Evolutionary conservation across 1,140 invertebrate species (phyloP).

Genomic region (Orchesella cincta): DNA sequence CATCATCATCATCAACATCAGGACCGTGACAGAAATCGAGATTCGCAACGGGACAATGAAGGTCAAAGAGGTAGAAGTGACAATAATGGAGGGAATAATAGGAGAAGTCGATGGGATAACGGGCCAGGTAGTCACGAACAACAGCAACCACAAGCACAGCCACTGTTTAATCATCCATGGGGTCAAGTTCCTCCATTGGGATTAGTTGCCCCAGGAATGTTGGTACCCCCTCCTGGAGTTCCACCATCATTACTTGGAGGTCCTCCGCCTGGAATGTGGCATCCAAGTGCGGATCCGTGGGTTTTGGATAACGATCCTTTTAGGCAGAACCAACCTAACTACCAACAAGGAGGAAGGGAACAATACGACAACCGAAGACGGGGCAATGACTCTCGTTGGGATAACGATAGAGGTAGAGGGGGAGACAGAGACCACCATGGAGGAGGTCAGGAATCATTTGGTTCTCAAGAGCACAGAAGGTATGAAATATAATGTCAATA

Average conservation of each 20-base stretch:
- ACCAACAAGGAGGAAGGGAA: neutral
- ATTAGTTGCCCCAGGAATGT: neutral
- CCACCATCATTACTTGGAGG: neutral
- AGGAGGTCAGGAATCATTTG: neutral
- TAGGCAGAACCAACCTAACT: neutral
- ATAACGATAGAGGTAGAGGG: neutral
- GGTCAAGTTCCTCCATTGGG: too few relatives aligned
- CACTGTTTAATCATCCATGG: neutral
- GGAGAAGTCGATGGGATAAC: neutral
- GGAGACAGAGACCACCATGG: neutral
- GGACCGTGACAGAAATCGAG: neutral
- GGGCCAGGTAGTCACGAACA: neutral
- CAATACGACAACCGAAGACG: neutral
- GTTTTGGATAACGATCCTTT: neutral
- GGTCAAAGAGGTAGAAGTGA: conserved; percentile 25
- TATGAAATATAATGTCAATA: neutral
- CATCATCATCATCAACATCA: conserved; percentile 20
- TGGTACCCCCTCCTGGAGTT: neutral
- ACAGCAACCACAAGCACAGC: neutral
- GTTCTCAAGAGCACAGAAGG: neutral
- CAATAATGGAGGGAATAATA: neutral
- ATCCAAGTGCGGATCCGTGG: neutral
- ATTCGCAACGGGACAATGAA: too few relatives aligned
- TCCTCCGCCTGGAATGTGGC: neutral
- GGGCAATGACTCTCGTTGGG: neutral